Percentiles rank a stretch among this genome's conserved stretches.
Conservation (phyloP, 2,113 vertebrate species). For the Columba livia region DNA sequence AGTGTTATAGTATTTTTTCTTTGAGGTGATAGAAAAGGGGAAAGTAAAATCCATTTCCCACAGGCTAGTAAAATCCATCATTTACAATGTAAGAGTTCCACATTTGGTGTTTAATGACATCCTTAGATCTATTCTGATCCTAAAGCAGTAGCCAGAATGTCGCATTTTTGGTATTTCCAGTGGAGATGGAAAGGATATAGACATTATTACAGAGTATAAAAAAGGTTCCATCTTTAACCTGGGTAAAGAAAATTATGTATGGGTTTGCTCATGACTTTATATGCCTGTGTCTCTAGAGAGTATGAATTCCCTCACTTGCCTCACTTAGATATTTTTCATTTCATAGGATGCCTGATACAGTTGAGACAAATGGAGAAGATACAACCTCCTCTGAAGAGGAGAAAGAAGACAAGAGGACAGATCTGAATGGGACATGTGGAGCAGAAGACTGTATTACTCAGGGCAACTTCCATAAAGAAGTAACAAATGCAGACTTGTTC, state of each 20-base stretch:
- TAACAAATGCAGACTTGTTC: constrained; percentile 32
- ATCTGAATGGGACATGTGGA: not conserved
- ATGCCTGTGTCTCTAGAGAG: not conserved
- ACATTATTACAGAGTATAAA: not conserved
- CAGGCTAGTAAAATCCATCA: not conserved
- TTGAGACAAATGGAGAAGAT: constrained; percentile 81
- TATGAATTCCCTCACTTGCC: not conserved
- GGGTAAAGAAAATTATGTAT: not conserved
- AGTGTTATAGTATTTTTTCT: not conserved
- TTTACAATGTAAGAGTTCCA: not conserved
- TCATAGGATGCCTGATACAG: constrained; percentile 73
- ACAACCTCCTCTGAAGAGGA: constrained; percentile 86
- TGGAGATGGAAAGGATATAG: not conserved
- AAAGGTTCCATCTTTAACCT: not conserved
- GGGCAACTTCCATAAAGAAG: constrained; percentile 12
- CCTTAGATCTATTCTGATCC: not conserved
- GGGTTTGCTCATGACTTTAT: not conserved
- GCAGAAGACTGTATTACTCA: constrained; percentile 45
- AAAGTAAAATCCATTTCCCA: not conserved
- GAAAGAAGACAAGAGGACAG: constrained; percentile 72
- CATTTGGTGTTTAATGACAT: not conserved
- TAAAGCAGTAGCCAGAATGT: not conserved
- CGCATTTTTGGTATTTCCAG: not conserved
- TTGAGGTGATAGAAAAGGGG: not conserved
- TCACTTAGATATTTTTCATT: not conserved